Evolutionary conservation across 2,888 invertebrate species (phyloP).

Genomic region (Diogma glabrata): DNA sequence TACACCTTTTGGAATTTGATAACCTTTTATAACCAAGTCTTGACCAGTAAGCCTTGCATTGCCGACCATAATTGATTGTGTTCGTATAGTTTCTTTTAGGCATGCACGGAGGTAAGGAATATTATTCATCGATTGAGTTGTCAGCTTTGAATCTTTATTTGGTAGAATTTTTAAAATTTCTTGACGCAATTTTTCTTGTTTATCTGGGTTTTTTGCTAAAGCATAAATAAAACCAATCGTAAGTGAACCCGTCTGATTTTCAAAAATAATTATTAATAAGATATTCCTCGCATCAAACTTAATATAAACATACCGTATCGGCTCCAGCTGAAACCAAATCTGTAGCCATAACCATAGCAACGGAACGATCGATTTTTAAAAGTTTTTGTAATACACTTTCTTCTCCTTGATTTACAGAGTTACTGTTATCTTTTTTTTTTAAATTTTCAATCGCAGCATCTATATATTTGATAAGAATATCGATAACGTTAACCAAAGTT

Average conservation of each 20-base stretch:
- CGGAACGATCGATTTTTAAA: slow-evolving; percentile 42
- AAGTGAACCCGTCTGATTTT: slow-evolving; percentile 34
- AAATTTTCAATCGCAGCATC: background rate
- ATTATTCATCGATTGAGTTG: slow-evolving; percentile 17
- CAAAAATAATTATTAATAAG: no score
- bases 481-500: slow-evolving; percentile 27
- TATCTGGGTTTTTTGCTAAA: slow-evolving; percentile 41
- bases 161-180: slow-evolving; percentile 31
- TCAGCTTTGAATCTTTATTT: slow-evolving; percentile 22
- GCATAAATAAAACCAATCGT: slow-evolving; percentile 40
- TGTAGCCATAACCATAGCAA: slow-evolving; percentile 48
- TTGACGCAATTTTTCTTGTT: slow-evolving; percentile 40
- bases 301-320: slow-evolving; percentile 44
- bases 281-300: no score
- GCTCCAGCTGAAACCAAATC: slow-evolving; percentile 55
- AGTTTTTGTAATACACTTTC: slow-evolving; percentile 47
- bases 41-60: slow-evolving; percentile 35
- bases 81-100: slow-evolving; percentile 47
- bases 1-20: slow-evolving; percentile 38
- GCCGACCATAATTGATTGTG: slow-evolving; percentile 35
- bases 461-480: slow-evolving; percentile 13
- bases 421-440: slow-evolving; percentile 14
- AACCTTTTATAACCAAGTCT: slow-evolving; percentile 37
- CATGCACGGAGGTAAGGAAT: slow-evolving; percentile 47
- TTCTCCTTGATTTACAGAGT: background rate